Evolutionary conservation across 2,797 vertebrate species (phyloP).

Genomic region (Rachycentron canadum): DNA sequence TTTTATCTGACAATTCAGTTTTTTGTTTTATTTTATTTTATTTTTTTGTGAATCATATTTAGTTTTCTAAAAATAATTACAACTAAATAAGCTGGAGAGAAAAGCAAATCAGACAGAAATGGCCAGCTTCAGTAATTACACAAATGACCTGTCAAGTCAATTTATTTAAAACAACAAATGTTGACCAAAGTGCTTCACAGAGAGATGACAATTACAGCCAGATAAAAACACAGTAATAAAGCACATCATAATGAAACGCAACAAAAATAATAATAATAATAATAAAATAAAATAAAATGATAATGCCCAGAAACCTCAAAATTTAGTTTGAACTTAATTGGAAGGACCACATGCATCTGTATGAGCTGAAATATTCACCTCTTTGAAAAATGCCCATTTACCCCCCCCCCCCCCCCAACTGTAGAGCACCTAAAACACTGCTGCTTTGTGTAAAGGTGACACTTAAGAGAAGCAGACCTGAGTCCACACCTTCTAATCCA

Average conservation of each 20-base stretch:
- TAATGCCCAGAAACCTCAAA: no score
- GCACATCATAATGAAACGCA: neutral
- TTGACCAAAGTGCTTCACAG: neutral
- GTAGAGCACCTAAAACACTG: neutral
- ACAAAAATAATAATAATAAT: no score
- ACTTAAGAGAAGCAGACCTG: neutral
- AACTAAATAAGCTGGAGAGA: slow-evolving; percentile 24
- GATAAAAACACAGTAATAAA: neutral
- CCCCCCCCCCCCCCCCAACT: no score
- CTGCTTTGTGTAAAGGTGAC: neutral
- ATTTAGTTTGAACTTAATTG: neutral
- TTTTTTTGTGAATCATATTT: slow-evolving; percentile 22
- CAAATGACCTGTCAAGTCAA: neutral
- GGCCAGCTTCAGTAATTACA: slow-evolving; percentile 12
- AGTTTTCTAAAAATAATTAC: slow-evolving; percentile 47
- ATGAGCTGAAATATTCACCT: neutral
- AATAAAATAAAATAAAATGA: no score
- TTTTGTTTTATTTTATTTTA: no score
- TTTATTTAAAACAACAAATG: slow-evolving; percentile 35
- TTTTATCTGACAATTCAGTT: slow-evolving; percentile 35
- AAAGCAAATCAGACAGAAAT: slow-evolving; percentile 27
- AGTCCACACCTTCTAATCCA: neutral
- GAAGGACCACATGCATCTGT: neutral
- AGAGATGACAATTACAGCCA: neutral
- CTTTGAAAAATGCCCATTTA: neutral